phyloP scores from a whole-genome alignment of 2,888 invertebrate species.

The Papilio gigon region DNA sequence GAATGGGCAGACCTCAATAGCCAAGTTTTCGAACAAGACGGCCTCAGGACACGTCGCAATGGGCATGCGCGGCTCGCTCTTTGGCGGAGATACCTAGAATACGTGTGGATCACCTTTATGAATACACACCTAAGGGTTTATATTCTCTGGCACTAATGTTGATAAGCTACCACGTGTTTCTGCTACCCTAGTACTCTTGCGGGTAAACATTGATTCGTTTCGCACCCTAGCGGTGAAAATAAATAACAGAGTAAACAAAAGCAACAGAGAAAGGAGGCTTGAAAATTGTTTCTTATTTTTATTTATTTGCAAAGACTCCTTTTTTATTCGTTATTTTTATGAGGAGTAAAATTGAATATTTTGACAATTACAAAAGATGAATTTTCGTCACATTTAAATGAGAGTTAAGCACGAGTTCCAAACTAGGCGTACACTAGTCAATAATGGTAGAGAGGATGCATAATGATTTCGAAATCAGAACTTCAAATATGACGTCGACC shows the following conservation, averaged over 20 bases:
- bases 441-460: neutral
- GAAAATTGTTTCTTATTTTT: too few relatives aligned
- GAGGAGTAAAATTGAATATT: neutral
- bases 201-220: conserved; percentile 19
- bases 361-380: neutral
- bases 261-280: too few relatives aligned
- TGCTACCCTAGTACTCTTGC: conserved; percentile 7
- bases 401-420: too few relatives aligned
- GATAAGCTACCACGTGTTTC: neutral
- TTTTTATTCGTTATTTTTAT: neutral
- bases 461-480: neutral
- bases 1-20: neutral
- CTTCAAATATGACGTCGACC: neutral
- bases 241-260: neutral
- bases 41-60: neutral
- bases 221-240: neutral
- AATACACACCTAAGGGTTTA: neutral
- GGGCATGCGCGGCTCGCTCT: neutral
- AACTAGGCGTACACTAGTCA: too few relatives aligned
- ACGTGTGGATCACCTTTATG: neutral
- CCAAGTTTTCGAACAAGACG: conserved; percentile 5
- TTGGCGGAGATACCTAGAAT: neutral
- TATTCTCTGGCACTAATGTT: neutral
- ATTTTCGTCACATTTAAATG: neutral
- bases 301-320: neutral